These are phyloP conservation scores for Bombylius major DNA, from an alignment of 2,888 invertebrate species.

Conservation along the genomic window DNA sequence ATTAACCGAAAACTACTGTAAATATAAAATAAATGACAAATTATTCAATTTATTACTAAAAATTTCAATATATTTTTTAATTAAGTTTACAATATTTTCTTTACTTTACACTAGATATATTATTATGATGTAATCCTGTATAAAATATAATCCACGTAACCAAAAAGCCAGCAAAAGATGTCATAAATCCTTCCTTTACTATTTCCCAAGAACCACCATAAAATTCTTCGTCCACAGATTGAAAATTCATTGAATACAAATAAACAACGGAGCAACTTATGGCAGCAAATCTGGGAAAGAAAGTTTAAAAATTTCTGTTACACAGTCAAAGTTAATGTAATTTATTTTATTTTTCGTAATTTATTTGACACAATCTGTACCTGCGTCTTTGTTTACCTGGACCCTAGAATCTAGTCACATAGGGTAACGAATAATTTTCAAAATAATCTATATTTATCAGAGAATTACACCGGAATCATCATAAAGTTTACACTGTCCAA, in stretches of 20 bases:
- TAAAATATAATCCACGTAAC: slow-evolving; percentile 96
- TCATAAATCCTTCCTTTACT: slow-evolving; percentile 97
- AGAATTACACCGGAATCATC: no score
- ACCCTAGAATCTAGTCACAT: no score
- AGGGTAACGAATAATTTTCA: no score
- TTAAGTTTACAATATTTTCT: no score
- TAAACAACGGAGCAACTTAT: slow-evolving; percentile 85
- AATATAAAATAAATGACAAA: no score
- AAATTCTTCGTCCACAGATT: slow-evolving; percentile 86
- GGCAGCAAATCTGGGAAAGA: slow-evolving; percentile 61
- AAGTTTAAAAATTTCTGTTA: background rate
- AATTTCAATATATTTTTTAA: no score
- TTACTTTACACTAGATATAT: slow-evolving; percentile 15
- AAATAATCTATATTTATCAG: no score
- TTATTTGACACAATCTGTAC: no score
- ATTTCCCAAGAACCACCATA: slow-evolving; percentile 95
- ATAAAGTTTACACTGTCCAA: no score
- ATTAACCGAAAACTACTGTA: no score
- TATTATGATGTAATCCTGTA: slow-evolving; percentile 70
- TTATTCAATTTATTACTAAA: no score
- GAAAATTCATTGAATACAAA: slow-evolving; percentile 78
- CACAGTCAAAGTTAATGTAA: background rate
- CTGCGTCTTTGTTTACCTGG: no score
- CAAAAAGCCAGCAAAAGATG: slow-evolving; percentile 96
- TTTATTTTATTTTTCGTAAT: background rate